These are phyloP conservation scores for Coregonus sp. DNA, from an alignment of 2,797 vertebrate species.

Conservation along the genomic window DNA sequence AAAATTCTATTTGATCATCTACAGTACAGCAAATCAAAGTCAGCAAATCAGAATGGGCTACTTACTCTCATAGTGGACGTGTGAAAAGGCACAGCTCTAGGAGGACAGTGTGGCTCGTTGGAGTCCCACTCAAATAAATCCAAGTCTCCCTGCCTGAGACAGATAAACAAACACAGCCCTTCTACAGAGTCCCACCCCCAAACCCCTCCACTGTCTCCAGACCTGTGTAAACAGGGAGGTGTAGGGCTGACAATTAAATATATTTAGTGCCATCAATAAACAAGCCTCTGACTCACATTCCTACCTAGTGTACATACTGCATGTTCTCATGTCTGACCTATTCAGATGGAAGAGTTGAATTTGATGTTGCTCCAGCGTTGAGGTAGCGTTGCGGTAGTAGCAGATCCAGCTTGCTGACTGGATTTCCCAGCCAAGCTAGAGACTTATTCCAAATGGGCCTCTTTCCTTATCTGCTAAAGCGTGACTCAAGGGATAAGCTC, in stretches of 20 bases:
- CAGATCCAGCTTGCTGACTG: not conserved
- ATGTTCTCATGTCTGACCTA: not conserved
- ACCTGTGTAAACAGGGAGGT: not conserved
- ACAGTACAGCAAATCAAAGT: too few species aligned
- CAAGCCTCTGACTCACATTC: not conserved
- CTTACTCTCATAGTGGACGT: not conserved
- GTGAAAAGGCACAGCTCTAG: not conserved
- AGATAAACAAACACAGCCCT: constrained; percentile 50
- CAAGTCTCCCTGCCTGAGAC: constrained; percentile 13
- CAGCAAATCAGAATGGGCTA: too few species aligned
- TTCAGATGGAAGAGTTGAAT: not conserved
- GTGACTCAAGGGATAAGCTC: constrained; percentile 5
- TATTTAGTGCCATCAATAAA: not conserved
- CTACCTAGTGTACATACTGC: constrained; percentile 1
- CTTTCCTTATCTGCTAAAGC: not conserved
- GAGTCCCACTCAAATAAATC: not conserved
- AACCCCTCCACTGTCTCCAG: not conserved
- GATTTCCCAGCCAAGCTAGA: not conserved
- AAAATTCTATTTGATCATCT: too few species aligned
- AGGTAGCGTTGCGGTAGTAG: not conserved
- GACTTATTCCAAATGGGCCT: not conserved
- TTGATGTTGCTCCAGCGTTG: not conserved
- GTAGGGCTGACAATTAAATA: not conserved
- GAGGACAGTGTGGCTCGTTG: not conserved
- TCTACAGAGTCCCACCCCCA: constrained; percentile 15